phyloP scores from a whole-genome alignment of 2,113 vertebrate genomes.

The Clarias magur region DNA sequence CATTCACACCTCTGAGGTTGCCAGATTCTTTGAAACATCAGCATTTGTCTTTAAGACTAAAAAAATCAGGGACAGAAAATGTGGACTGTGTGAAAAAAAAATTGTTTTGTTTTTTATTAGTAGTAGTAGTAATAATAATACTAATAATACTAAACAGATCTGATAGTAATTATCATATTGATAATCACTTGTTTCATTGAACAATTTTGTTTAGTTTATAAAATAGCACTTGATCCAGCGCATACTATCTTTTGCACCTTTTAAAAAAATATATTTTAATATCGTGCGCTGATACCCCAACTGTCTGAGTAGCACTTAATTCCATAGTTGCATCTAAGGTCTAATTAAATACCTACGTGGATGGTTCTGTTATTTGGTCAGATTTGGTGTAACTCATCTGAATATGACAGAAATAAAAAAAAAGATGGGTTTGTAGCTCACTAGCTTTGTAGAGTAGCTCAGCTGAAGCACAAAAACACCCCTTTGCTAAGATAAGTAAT shows the following conservation, averaged over 20 bases:
- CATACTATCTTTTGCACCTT: not conserved
- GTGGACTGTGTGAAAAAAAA: no score
- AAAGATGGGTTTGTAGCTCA: not conserved
- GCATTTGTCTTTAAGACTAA: no score
- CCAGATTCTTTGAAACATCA: no score
- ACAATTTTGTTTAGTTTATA: not conserved
- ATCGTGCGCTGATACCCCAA: not conserved
- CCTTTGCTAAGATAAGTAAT: not conserved
- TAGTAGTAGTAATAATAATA: no score
- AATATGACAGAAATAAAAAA: not conserved
- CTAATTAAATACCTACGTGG: not conserved
- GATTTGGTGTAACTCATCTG: not conserved
- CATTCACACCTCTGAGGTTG: no score
- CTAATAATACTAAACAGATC: no score
- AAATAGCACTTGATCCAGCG: not conserved
- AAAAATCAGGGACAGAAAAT: no score
- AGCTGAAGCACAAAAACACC: not conserved
- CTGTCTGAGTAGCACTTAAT: not conserved
- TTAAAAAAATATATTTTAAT: not conserved
- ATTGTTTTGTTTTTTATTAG: no score
- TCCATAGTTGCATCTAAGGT: not conserved
- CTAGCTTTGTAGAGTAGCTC: not conserved
- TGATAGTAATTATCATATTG: not conserved
- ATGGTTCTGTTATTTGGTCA: not conserved
- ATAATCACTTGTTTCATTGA: not conserved